phyloP scores from a whole-genome alignment of 2,113 vertebrate genomes.

The Miniopterus natalensis region DNA sequence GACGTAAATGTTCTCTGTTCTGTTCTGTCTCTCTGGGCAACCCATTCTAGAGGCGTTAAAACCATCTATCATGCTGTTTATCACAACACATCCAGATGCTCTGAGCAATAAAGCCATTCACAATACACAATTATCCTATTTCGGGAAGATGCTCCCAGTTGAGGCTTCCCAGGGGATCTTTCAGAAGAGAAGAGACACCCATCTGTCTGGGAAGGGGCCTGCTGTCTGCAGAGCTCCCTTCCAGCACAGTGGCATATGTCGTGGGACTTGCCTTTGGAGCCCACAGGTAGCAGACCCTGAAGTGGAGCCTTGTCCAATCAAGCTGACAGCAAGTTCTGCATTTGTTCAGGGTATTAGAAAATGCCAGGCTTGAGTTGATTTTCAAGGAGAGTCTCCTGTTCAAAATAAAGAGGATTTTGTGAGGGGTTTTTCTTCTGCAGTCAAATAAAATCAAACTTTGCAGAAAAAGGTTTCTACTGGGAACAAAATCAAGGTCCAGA shows the following conservation, averaged over 20 bases:
- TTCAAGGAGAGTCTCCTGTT: constrained; percentile 49
- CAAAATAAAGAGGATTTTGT: constrained; percentile 32
- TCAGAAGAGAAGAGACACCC: constrained; percentile 67
- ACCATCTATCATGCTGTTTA: constrained; percentile 81
- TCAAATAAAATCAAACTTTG: constrained; percentile 76
- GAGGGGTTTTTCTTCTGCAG: background rate
- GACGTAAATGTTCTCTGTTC: constrained; percentile 63
- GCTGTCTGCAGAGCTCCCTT: constrained; percentile 39
- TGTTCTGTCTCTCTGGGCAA: constrained; percentile 63
- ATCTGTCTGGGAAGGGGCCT: constrained; percentile 66
- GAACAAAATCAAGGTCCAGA: constrained; percentile 73
- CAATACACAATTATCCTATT: constrained; percentile 76
- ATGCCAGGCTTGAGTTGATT: constrained; percentile 34
- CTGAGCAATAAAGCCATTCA: constrained; percentile 78
- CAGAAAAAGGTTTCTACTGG: constrained; percentile 71
- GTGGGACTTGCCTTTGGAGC: background rate
- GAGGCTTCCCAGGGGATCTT: constrained; percentile 66
- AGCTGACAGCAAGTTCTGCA: constrained; percentile 62
- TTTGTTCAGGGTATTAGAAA: constrained; percentile 68
- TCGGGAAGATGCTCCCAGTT: constrained; percentile 49
- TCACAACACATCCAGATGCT: constrained; percentile 84
- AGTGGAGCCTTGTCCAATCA: constrained; percentile 64
- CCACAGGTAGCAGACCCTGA: constrained; percentile 56
- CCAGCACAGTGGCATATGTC: constrained; percentile 10
- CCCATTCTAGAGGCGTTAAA: constrained; percentile 72